Percentiles rank a stretch among this genome's conserved stretches.
These are phyloP conservation scores for Sitobion miscanthi DNA, from an alignment of 1,140 invertebrate genomes.

Conservation along the genomic window DNA sequence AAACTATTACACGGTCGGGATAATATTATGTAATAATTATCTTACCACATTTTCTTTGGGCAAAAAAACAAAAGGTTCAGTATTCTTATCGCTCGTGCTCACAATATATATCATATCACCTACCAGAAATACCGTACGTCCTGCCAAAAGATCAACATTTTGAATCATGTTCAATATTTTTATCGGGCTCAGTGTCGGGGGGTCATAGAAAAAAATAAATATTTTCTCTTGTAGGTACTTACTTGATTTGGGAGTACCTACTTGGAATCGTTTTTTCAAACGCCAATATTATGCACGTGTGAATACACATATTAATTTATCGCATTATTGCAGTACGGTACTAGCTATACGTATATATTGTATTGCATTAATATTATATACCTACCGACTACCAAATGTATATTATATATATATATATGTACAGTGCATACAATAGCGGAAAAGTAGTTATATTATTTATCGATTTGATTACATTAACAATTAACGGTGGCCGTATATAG, in stretches of 20 bases:
- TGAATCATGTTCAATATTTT: no score
- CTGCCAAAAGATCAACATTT: no score
- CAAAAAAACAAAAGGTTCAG: no score
- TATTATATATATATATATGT: background rate
- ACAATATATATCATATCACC: no score
- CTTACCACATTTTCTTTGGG: no score
- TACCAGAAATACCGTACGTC: no score
- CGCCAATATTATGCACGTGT: background rate
- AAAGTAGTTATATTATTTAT: conserved; percentile 15
- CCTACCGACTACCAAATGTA: background rate
- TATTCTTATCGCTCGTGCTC: no score
- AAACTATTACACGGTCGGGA: no score
- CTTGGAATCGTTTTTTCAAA: background rate
- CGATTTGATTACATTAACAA: conserved; percentile 24
- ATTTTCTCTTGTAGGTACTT: no score
- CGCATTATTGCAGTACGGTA: background rate
- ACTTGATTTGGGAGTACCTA: background rate
- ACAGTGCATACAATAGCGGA: background rate
- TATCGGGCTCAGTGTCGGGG: no score
- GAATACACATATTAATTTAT: background rate
- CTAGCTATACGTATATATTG: background rate
- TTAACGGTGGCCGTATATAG: background rate
- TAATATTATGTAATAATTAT: no score
- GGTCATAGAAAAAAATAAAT: no score
- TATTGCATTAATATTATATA: background rate